These are phyloP conservation scores for Petrolisthes cinctipes DNA, from an alignment of 2,888 invertebrate species.

Conservation along the genomic window DNA sequence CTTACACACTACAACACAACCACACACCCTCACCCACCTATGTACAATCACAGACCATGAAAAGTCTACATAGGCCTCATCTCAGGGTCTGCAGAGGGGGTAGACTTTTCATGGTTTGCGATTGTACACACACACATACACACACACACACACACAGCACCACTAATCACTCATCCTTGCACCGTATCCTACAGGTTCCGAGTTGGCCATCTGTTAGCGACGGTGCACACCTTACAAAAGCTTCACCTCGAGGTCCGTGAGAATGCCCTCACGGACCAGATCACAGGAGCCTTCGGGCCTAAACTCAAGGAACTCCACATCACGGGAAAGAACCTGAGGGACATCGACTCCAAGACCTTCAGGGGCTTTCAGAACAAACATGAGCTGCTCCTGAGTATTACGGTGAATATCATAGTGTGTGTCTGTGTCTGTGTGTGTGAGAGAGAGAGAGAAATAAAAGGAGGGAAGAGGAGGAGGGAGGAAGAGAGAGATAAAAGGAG, in stretches of 20 bases:
- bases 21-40: background rate
- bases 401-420: conserved; percentile 48
- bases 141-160: background rate
- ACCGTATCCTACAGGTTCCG: conserved; percentile 43
- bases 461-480: conserved; percentile 8
- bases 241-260: conserved; percentile 84
- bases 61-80: too few relatives aligned
- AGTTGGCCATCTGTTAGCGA: conserved; percentile 74
- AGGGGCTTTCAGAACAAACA: conserved; percentile 81
- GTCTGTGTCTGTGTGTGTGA: background rate
- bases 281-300: conserved; percentile 82
- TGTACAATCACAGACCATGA: background rate
- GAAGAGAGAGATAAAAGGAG: background rate
- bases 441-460: background rate
- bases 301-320: conserved; percentile 86
- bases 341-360: conserved; percentile 83
- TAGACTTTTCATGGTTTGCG: too few relatives aligned
- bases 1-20: background rate
- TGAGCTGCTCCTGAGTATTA: conserved; percentile 80
- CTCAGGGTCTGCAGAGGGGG: too few relatives aligned
- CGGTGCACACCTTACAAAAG: conserved; percentile 80
- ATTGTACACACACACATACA: conserved; percentile 7
- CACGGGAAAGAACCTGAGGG: conserved; percentile 80
- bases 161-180: background rate
- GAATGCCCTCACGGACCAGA: conserved; percentile 79